Conservation (phyloP, 2,797 vertebrate genomes). For the Phoebastria nigripes region DNA sequence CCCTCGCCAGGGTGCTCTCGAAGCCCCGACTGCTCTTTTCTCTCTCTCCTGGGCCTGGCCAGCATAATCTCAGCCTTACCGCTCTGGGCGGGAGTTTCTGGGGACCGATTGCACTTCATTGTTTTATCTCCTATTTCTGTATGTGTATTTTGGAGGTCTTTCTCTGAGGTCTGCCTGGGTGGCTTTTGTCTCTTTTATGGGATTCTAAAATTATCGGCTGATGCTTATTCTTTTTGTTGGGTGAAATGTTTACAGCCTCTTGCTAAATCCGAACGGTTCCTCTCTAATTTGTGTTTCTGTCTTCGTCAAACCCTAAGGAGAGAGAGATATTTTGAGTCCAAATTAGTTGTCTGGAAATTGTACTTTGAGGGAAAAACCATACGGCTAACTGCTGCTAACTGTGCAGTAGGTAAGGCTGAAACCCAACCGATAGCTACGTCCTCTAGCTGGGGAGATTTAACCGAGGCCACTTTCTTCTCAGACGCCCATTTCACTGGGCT, state of each 20-base stretch:
- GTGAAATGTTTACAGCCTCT: not conserved
- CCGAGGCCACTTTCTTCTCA: not conserved
- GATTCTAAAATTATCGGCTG: constrained; percentile 16
- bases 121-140: constrained; percentile 1
- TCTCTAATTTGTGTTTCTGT: constrained; percentile 46
- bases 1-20: not conserved
- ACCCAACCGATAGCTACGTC: rapidly evolving
- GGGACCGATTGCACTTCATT: not conserved
- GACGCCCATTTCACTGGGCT: not conserved
- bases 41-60: not conserved
- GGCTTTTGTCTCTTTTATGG: not conserved
- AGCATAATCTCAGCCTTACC: not conserved
- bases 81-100: not conserved
- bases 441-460: not conserved
- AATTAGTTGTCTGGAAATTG: constrained; percentile 10
- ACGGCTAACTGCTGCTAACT: not conserved
- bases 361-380: not conserved
- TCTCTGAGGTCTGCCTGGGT: not conserved
- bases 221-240: not conserved
- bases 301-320: not conserved
- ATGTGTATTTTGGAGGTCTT: not conserved
- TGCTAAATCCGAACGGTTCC: not conserved
- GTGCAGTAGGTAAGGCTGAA: not conserved
- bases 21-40: not conserved
- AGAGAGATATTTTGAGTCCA: constrained; percentile 5